Conservation (phyloP, 1,140 invertebrate species). For the Drosophila serrata region DNA sequence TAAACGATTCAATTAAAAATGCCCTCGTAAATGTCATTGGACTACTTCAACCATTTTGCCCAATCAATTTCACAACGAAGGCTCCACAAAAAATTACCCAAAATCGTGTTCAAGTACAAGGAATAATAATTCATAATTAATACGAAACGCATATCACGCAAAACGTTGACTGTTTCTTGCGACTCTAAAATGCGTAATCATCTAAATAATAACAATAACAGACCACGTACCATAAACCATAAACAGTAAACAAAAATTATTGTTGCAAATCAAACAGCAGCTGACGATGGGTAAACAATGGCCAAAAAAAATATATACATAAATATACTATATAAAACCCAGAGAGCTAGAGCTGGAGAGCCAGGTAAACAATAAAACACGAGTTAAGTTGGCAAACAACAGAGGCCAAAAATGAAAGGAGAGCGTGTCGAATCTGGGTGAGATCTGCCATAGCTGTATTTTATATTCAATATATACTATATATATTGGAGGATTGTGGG, state of each 20-base stretch:
- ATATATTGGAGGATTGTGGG: conserved; percentile 21
- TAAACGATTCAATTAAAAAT: conserved; percentile 31
- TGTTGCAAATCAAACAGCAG: conserved; percentile 66
- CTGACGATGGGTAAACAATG: conserved; percentile 62
- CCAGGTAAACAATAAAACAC: conserved; percentile 34
- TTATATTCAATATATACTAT: neutral
- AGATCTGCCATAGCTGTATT: conserved; percentile 22
- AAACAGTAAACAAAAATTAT: conserved; percentile 62
- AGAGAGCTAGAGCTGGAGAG: conserved; percentile 29
- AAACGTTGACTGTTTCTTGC: conserved; percentile 34
- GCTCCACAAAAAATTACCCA: conserved; percentile 19
- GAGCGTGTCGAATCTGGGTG: conserved; percentile 46
- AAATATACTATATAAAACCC: neutral
- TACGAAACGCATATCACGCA: conserved; percentile 65
- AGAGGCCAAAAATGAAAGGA: conserved; percentile 28
- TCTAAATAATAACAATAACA: conserved; percentile 61
- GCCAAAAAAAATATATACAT: neutral
- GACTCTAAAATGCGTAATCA: conserved; percentile 66
- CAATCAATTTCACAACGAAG: conserved; percentile 47
- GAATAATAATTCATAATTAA: conserved; percentile 68
- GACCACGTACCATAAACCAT: conserved; percentile 50
- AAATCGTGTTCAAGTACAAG: conserved; percentile 11
- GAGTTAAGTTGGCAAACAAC: conserved; percentile 38
- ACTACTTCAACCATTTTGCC: conserved; percentile 30
- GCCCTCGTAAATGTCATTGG: conserved; percentile 28